Percentiles rank a stretch among this genome's conserved stretches.
These are phyloP conservation scores for Elysia chlorotica DNA, from an alignment of 1,140 invertebrate species.

Conservation along the genomic window DNA sequence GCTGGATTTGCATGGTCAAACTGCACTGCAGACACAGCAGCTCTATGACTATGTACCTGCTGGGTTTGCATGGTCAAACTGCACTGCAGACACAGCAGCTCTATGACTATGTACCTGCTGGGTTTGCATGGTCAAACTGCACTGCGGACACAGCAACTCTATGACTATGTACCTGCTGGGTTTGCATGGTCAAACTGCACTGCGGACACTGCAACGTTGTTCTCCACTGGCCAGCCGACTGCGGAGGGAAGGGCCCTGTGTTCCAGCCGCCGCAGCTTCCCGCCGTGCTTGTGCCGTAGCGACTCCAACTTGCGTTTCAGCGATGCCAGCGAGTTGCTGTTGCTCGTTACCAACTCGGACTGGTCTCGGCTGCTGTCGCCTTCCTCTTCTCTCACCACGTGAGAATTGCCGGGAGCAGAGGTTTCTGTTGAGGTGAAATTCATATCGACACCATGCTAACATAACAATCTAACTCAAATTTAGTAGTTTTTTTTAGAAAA, in stretches of 20 bases:
- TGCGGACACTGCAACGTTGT: slow-evolving; percentile 16
- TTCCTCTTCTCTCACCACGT: slow-evolving; percentile 13
- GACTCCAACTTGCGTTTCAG: slow-evolving; percentile 22
- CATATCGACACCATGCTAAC: too few relatives aligned
- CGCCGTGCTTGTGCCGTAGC: slow-evolving; percentile 8
- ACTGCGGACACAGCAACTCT: too few relatives aligned
- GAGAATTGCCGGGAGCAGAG: neutral
- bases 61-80: too few relatives aligned
- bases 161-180: too few relatives aligned
- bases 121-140: neutral
- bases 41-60: too few relatives aligned
- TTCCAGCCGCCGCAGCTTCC: slow-evolving; percentile 9
- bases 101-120: too few relatives aligned
- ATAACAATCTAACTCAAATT: too few relatives aligned
- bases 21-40: too few relatives aligned
- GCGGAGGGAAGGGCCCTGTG: neutral
- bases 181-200: neutral
- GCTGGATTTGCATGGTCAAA: too few relatives aligned
- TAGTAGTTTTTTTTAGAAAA: too few relatives aligned
- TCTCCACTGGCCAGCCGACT: slow-evolving; percentile 2
- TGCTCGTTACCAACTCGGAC: slow-evolving; percentile 15
- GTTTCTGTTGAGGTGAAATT: too few relatives aligned
- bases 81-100: too few relatives aligned
- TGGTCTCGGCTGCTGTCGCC: neutral
- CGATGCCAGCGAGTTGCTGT: slow-evolving; percentile 4